Percentiles rank a stretch among this genome's conserved stretches.
Evolutionary conservation across 1,140 invertebrate species (phyloP).

Genomic region (Cardiocondyla obscurior): DNA sequence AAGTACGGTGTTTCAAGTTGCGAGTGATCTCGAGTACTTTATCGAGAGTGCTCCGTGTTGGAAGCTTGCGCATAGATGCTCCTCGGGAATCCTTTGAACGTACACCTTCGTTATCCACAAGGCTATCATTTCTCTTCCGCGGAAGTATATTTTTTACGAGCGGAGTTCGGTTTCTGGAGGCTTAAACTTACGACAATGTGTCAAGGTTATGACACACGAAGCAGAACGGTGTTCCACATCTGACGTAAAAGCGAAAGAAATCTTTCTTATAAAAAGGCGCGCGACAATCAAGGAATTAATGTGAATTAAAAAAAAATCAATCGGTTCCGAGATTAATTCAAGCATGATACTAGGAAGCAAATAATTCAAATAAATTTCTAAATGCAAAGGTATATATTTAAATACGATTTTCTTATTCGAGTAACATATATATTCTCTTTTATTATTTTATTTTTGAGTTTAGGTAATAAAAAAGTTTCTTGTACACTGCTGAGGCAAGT

Average conservation of each 20-base stretch:
- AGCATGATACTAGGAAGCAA: conserved; percentile 5
- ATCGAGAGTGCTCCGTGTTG: not conserved
- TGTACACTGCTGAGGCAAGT: not conserved
- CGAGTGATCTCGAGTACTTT: not conserved
- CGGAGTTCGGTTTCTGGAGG: not conserved
- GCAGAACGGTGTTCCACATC: conserved; percentile 54
- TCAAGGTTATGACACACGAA: conserved; percentile 66
- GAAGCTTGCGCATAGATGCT: not conserved
- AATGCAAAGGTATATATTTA: not conserved
- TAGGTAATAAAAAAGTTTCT: not conserved
- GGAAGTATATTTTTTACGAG: not conserved
- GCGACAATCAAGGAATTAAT: not conserved
- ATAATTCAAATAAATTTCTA: not conserved
- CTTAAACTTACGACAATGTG: conserved; percentile 43
- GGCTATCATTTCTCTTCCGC: not conserved
- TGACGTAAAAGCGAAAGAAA: not conserved
- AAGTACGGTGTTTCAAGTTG: not conserved
- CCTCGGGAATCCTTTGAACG: not conserved
- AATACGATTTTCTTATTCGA: not conserved
- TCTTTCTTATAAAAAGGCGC: conserved; percentile 1
- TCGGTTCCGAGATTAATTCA: not conserved
- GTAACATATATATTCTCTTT: too few relatives aligned
- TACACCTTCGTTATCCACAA: conserved; percentile 1
- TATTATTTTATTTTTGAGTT: not conserved
- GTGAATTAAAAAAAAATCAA: not conserved